phyloP scores from a whole-genome alignment of 2,797 vertebrate species.

The Bradypodion ventrale region DNA sequence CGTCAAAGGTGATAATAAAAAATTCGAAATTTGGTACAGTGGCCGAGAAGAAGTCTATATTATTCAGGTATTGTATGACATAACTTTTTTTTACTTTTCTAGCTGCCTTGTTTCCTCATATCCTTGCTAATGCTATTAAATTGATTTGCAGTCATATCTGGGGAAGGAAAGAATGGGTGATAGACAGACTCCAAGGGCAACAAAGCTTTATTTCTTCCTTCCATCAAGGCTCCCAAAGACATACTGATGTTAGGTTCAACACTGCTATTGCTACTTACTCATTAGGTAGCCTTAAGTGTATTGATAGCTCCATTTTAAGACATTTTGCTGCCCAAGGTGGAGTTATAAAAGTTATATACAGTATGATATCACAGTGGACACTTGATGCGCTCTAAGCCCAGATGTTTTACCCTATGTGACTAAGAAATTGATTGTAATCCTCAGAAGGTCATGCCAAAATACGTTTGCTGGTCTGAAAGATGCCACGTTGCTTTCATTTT shows the following conservation, averaged over 20 bases:
- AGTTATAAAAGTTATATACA: neutral
- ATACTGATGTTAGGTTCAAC: neutral
- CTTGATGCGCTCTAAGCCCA: too few species aligned
- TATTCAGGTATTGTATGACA: slow-evolving; percentile 83
- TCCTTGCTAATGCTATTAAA: neutral
- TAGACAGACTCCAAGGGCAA: neutral
- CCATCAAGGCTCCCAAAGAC: neutral
- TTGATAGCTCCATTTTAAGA: neutral
- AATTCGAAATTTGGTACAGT: slow-evolving; percentile 95
- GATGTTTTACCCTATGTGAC: too few species aligned
- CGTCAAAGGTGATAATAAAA: slow-evolving; percentile 90
- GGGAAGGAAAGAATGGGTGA: neutral
- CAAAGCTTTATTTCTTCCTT: neutral
- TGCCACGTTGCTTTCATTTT: too few species aligned
- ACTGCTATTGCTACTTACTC: neutral
- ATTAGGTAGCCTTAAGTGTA: neutral
- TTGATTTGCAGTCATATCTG: neutral
- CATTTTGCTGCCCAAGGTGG: neutral
- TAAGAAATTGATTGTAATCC: too few species aligned
- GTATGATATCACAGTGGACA: too few species aligned
- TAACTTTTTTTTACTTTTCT: neutral
- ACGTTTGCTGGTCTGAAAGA: too few species aligned
- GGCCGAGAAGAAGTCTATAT: slow-evolving; percentile 95
- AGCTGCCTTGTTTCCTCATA: neutral
- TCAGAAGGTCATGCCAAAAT: too few species aligned